phyloP scores from a whole-genome alignment of 2,888 invertebrate genomes.

The Mellilla xanthometata region DNA sequence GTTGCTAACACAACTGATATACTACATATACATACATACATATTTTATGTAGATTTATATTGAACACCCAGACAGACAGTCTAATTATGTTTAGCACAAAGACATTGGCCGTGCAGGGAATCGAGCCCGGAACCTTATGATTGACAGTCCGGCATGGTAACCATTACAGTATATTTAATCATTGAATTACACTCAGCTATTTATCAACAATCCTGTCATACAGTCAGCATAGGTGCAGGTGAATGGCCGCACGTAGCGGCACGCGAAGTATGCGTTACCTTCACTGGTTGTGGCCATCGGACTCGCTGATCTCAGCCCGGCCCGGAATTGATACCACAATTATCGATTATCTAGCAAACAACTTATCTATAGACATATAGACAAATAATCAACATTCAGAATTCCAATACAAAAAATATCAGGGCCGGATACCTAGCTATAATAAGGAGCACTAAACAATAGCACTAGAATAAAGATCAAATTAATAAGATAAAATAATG shows the following conservation, averaged over 20 bases:
- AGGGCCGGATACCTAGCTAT: background rate
- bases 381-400: background rate
- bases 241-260: conserved; percentile 51
- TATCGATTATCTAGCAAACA: conserved; percentile 8
- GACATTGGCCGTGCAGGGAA: too few species aligned
- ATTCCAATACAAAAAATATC: background rate
- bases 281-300: conserved; percentile 50
- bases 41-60: too few species aligned
- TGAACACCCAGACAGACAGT: too few species aligned
- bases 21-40: too few species aligned
- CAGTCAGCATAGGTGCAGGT: conserved; percentile 46
- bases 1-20: too few species aligned
- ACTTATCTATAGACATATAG: conserved; percentile 5
- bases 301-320: conserved; percentile 28
- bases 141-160: too few species aligned
- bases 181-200: too few species aligned
- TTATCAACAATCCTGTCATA: conserved; percentile 24
- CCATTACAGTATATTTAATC: too few species aligned
- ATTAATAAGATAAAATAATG: conserved; percentile 26
- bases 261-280: conserved; percentile 51
- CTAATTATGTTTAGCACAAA: too few species aligned
- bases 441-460: background rate
- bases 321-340: conserved; percentile 18
- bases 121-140: too few species aligned
- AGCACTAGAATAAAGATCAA: background rate